Evolutionary conservation across 2,888 invertebrate species (phyloP).

Genomic region (Cataglyphis rosenhaueri): DNA sequence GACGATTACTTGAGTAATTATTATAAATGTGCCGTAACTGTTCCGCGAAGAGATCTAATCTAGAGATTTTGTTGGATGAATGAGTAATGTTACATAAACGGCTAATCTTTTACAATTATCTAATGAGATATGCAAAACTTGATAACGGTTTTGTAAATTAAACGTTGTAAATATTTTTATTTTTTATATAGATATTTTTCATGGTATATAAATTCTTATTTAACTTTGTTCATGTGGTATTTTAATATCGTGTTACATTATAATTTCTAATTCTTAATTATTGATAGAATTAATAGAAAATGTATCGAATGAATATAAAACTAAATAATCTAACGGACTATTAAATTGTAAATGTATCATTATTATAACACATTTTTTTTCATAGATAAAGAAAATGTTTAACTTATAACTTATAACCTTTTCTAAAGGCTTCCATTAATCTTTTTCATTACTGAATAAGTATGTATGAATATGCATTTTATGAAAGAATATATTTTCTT

Average conservation of each 20-base stretch:
- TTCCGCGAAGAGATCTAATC: slow-evolving; percentile 22
- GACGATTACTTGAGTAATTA: slow-evolving; percentile 22
- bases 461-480: slow-evolving; percentile 54
- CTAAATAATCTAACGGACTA: background rate
- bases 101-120: slow-evolving; percentile 18
- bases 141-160: slow-evolving; percentile 25
- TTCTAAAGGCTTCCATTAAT: slow-evolving; percentile 12
- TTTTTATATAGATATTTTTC: background rate
- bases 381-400: background rate
- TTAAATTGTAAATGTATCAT: slow-evolving; percentile 8
- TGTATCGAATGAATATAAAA: background rate
- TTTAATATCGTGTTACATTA: slow-evolving; percentile 11
- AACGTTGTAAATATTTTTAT: background rate
- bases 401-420: background rate
- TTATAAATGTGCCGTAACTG: background rate
- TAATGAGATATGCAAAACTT: background rate
- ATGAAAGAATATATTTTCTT: slow-evolving; percentile 72
- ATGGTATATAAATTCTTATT: slow-evolving; percentile 21
- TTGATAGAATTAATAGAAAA: slow-evolving; percentile 3
- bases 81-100: background rate
- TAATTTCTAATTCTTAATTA: slow-evolving; percentile 5
- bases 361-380: background rate
- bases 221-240: slow-evolving; percentile 21
- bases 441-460: slow-evolving; percentile 18
- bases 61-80: slow-evolving; percentile 20